phyloP scores from a whole-genome alignment of 2,113 vertebrate species.

The Notarius quadriscutis region DNA sequence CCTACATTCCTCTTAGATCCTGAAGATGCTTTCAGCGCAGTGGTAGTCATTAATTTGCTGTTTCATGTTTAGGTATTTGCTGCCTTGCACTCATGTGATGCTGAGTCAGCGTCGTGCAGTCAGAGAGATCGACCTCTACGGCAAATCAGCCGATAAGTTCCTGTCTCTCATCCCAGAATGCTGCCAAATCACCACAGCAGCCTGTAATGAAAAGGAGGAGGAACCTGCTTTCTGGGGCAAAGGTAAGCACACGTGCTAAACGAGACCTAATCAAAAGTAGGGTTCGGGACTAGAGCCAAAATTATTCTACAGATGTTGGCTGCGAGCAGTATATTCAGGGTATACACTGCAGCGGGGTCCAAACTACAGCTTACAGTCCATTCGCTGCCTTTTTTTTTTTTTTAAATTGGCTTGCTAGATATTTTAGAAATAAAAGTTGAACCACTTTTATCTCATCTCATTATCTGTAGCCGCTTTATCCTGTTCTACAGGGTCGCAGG shows the following conservation, averaged over 20 bases:
- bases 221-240: slow-evolving; percentile 82
- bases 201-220: slow-evolving; percentile 73
- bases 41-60: slow-evolving; percentile 2
- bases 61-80: slow-evolving; percentile 81
- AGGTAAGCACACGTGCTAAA: slow-evolving; percentile 69
- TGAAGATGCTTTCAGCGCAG: not conserved
- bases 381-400: not conserved
- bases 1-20: not conserved
- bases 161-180: slow-evolving; percentile 91
- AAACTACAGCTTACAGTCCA: not conserved
- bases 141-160: slow-evolving; percentile 89
- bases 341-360: not conserved
- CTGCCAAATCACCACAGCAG: slow-evolving; percentile 73
- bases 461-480: no score
- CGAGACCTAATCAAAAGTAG: not conserved
- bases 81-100: slow-evolving; percentile 97
- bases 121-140: slow-evolving; percentile 88
- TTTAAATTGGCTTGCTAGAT: not conserved
- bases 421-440: not conserved
- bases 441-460: no score
- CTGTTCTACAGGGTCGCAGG: no score
- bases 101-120: slow-evolving; percentile 92
- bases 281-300: not conserved
- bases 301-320: not conserved
- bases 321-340: not conserved